Conservation (phyloP, 2,797 vertebrate genomes). For the Fratercula arctica region DNA sequence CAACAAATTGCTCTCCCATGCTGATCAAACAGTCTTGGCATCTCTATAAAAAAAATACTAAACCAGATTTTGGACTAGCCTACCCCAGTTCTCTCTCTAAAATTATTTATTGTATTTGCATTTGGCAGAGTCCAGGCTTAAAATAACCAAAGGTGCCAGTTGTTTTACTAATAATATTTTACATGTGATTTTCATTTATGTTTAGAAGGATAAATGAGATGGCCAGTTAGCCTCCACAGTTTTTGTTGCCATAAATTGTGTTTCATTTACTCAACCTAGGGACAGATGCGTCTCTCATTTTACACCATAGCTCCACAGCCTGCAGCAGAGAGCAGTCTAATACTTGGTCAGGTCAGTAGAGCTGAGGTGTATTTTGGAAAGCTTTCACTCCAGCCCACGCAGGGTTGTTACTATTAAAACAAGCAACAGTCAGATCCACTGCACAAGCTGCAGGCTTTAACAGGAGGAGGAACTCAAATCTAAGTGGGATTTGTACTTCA, state of each 20-base stretch:
- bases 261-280: background rate
- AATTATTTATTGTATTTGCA: slow-evolving; percentile 61
- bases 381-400: background rate
- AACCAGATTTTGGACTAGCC: slow-evolving; percentile 48
- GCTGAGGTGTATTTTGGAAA: background rate
- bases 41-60: slow-evolving; percentile 47
- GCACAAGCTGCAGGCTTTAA: background rate
- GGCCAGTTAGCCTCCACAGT: background rate
- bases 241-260: background rate
- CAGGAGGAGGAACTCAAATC: background rate
- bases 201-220: slow-evolving; percentile 44
- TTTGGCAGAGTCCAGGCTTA: slow-evolving; percentile 53
- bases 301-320: background rate
- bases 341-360: background rate
- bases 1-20: slow-evolving; percentile 57
- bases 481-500: background rate
- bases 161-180: slow-evolving; percentile 57
- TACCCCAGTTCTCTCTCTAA: slow-evolving; percentile 10
- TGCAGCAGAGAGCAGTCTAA: background rate
- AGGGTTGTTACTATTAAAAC: background rate
- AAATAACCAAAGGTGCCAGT: slow-evolving; percentile 56
- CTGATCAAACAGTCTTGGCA: slow-evolving; percentile 56
- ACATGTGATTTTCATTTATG: slow-evolving; percentile 55
- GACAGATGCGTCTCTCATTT: background rate
- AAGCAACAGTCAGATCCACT: background rate